Percentiles rank a stretch among this genome's conserved stretches.
These are phyloP conservation scores for Chelonia mydas DNA, from an alignment of 2,797 vertebrate species.

Conservation along the genomic window DNA sequence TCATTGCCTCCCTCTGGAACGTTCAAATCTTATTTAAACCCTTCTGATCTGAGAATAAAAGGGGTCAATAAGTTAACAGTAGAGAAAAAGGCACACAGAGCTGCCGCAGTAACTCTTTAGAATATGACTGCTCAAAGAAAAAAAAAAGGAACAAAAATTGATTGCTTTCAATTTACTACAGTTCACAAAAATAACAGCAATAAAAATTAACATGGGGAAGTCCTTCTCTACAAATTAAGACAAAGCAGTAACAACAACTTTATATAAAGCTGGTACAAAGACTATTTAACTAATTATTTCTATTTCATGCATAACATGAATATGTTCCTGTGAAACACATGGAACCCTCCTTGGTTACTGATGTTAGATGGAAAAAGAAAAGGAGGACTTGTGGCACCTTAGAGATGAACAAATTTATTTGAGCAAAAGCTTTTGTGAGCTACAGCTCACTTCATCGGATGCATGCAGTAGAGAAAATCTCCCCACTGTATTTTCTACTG, in stretches of 20 bases:
- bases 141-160: not conserved
- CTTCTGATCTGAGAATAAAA: conserved; percentile 2
- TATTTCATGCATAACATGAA: conserved; percentile 12
- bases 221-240: conserved; percentile 67
- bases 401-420: too few relatives aligned
- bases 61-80: not conserved
- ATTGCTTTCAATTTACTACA: not conserved
- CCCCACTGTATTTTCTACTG: too few relatives aligned
- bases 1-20: not conserved
- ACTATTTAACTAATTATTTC: conserved; percentile 68
- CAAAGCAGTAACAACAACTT: conserved; percentile 65
- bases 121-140: not conserved
- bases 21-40: not conserved
- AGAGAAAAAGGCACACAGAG: not conserved
- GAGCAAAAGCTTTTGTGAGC: too few relatives aligned
- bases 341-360: conserved; percentile 26
- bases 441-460: too few relatives aligned
- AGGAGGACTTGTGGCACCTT: too few relatives aligned
- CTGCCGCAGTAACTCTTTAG: not conserved
- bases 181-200: conserved; percentile 8
- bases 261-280: conserved; percentile 72
- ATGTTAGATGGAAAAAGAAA: too few relatives aligned
- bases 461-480: too few relatives aligned
- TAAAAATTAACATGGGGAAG: conserved; percentile 31
- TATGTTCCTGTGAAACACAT: conserved; percentile 63